Evolutionary conservation across 2,888 invertebrate genomes (phyloP).

Genomic region (Ommatoiulus sabulosus): DNA sequence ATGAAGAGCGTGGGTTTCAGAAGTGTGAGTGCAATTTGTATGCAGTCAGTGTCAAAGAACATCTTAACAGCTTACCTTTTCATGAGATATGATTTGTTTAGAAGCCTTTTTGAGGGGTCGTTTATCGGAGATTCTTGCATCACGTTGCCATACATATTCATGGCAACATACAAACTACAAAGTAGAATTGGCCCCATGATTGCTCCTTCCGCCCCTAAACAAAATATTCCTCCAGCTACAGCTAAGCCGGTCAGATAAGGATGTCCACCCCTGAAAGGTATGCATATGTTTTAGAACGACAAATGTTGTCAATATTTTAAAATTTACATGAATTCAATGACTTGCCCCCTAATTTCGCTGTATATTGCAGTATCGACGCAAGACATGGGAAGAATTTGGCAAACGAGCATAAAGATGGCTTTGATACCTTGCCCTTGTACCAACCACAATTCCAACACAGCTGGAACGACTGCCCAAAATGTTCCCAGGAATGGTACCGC

Average conservation of each 20-base stretch:
- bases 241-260: slow-evolving; percentile 97
- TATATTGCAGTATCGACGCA: slow-evolving; percentile 97
- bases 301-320: not conserved
- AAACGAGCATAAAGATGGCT: slow-evolving; percentile 83
- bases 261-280: slow-evolving; percentile 81
- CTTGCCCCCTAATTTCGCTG: slow-evolving; percentile 95
- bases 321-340: slow-evolving; percentile 59
- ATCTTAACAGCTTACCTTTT: slow-evolving; percentile 52
- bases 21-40: not conserved
- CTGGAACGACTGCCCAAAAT: slow-evolving; percentile 95
- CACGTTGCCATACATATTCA: slow-evolving; percentile 75
- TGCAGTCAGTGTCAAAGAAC: not conserved
- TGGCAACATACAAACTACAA: slow-evolving; percentile 92
- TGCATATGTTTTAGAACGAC: not conserved
- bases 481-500: slow-evolving; percentile 97
- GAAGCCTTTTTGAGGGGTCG: slow-evolving; percentile 52
- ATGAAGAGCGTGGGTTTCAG: not conserved
- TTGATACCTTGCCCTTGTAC: slow-evolving; percentile 85
- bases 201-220: slow-evolving; percentile 95
- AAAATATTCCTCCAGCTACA: slow-evolving; percentile 98
- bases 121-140: slow-evolving; percentile 61
- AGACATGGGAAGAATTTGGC: slow-evolving; percentile 89
- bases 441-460: slow-evolving; percentile 94
- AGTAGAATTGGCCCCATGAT: slow-evolving; percentile 95
- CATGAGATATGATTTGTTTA: slow-evolving; percentile 44